These are phyloP conservation scores for Candidula unifasciata DNA, from an alignment of 2,888 invertebrate genomes.

Conservation along the genomic window DNA sequence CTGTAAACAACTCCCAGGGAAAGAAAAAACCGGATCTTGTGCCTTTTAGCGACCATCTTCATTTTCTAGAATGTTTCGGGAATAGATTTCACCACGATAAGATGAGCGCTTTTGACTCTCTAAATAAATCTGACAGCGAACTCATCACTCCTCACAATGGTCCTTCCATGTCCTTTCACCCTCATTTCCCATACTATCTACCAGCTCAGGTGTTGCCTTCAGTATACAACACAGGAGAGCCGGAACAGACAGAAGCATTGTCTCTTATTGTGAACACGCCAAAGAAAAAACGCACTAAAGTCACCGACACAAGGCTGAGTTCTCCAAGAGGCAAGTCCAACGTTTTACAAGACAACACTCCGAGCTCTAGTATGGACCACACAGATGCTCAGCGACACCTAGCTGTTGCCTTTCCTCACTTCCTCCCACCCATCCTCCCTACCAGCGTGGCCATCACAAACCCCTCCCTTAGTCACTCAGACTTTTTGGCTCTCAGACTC, in stretches of 20 bases:
- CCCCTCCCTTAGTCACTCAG: conserved; percentile 87
- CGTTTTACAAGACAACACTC: conserved; percentile 70
- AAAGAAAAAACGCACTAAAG: conserved; percentile 96
- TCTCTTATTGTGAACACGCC: conserved; percentile 93
- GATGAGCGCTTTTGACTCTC: conserved; percentile 69
- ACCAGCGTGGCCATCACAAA: conserved; percentile 98
- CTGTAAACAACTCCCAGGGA: conserved; percentile 48
- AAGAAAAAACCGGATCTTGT: conserved; percentile 50
- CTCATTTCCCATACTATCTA: conserved; percentile 83
- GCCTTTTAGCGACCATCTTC: conserved; percentile 53
- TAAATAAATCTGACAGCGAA: conserved; percentile 61
- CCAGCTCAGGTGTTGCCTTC: conserved; percentile 64
- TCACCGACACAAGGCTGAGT: conserved; percentile 82
- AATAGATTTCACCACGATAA: conserved; percentile 57
- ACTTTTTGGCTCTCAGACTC: conserved; percentile 78
- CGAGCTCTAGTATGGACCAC: conserved; percentile 57
- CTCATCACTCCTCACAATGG: conserved; percentile 72
- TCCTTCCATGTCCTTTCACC: conserved; percentile 73
- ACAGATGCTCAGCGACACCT: conserved; percentile 59
- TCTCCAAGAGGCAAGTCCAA: conserved; percentile 74
- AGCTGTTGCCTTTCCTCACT: conserved; percentile 83
- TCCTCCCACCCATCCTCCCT: conserved; percentile 91
- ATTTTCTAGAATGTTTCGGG: conserved; percentile 53
- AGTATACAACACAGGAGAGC: conserved; percentile 68
- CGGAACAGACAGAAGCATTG: conserved; percentile 85